These are phyloP conservation scores for Alexandromys fortis DNA, from an alignment of 2,113 vertebrate species.

Conservation along the genomic window DNA sequence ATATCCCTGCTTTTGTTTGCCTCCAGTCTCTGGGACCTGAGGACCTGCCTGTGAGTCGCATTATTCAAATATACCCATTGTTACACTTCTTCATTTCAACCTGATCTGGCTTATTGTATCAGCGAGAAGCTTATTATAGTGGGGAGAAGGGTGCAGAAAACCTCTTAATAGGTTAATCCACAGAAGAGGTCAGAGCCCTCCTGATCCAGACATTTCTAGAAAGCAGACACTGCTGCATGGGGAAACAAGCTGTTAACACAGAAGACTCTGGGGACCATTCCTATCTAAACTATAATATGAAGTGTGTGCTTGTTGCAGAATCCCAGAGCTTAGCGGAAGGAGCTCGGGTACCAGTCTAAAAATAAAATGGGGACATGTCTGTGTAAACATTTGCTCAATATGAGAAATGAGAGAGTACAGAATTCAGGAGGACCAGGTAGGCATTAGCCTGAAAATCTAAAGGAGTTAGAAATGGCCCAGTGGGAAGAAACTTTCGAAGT, in stretches of 20 bases:
- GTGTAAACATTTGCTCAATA: not conserved
- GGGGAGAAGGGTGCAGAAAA: not conserved
- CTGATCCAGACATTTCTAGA: not conserved
- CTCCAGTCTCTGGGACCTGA: not conserved
- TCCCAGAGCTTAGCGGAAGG: not conserved
- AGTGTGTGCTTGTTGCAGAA: not conserved
- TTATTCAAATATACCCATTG: not conserved
- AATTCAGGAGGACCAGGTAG: not conserved
- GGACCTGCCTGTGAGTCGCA: not conserved
- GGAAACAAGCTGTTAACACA: not conserved
- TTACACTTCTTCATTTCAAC: not conserved
- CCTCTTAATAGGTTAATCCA: not conserved
- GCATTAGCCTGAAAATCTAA: not conserved
- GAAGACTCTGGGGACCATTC: not conserved
- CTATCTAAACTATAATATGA: not conserved
- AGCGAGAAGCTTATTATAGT: not conserved
- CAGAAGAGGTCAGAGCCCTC: not conserved
- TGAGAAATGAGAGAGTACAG: not conserved
- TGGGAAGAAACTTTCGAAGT: not conserved
- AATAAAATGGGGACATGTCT: not conserved
- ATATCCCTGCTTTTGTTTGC: not conserved
- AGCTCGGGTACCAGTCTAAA: not conserved
- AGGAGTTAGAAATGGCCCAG: not conserved
- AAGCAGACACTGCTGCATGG: not conserved
- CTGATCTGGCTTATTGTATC: not conserved